Evolutionary conservation across 2,797 vertebrate species (phyloP), one percentile per base, ranked within the genome.

Genomic region (Sphaeramia orbicularis): DNA sequence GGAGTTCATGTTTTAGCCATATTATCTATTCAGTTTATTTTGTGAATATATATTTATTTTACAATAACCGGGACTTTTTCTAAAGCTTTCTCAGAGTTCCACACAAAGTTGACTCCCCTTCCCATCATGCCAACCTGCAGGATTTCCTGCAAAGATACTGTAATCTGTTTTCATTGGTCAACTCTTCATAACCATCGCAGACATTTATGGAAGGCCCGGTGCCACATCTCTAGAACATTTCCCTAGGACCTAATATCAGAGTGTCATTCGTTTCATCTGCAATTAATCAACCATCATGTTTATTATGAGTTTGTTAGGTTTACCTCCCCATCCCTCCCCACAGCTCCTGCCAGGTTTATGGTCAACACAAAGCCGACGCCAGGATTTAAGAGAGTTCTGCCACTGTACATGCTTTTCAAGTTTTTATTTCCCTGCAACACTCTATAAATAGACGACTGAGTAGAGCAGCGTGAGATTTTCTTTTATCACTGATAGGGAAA

Each of bases 221-320:
- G 90, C 91, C 90, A 91, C 85, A 82, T 80, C 67, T 65, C 74
- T 30, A 78, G 74, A 80, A 18, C 60, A 37, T 73, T 74, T 79
- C 70, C 74, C 86, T 57, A 30, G 59, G 78, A 78, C 75, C 76
- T 65, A 38, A 53, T 65, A 53, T 84, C 68, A 64, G 21, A 84
- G 83, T 89, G 85, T 87, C 83, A 86, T 68, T 89, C 76, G 74
- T 86, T 90, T 93, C 88, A 92, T 91, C 92, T 93, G 89, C 64
- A 84, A 92, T 93, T 87, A 93, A 94, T 94, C 90, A 91, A 59
- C 72, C 85, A 71, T 90, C 76, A 70, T 82, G 77, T 88, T 90
- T 89, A 84, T 82, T 82, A 76, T 78, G 76, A 64, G 81, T 89
- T 86, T 87, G 90, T 80, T 84, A 75, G 78, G 78, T 89, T 90